phyloP scores from a whole-genome alignment of 2,113 vertebrate species.

The Candoia aspera region DNA sequence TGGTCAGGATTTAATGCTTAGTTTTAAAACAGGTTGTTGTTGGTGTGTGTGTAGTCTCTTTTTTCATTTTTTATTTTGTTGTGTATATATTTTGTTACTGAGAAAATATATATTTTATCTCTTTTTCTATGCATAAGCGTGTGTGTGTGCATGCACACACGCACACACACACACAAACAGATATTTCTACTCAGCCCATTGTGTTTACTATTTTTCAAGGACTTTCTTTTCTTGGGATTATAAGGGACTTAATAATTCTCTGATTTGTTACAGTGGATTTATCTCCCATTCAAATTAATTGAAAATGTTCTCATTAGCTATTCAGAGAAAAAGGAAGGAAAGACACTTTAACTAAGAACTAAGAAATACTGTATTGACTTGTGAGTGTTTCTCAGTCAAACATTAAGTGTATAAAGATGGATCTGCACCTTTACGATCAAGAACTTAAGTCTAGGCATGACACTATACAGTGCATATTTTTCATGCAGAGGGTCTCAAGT shows the following conservation, averaged over 20 bases:
- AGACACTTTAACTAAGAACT: not conserved
- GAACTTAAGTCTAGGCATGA: not conserved
- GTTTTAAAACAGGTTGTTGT: no score
- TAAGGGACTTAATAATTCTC: not conserved
- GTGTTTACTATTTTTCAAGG: not conserved
- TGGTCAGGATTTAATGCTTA: no score
- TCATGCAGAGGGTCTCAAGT: no score
- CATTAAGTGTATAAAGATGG: not conserved
- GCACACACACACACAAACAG: not conserved
- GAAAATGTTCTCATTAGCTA: not conserved
- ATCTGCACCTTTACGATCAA: no score
- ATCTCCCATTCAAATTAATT: not conserved
- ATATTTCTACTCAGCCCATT: not conserved
- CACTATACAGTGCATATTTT: not conserved
- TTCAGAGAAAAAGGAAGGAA: not conserved
- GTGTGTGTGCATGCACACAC: no score
- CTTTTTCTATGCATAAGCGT: no score
- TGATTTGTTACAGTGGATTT: not conserved
- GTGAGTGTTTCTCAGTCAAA: not conserved
- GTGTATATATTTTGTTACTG: not conserved
- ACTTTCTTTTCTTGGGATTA: not conserved
- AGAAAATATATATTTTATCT: not conserved
- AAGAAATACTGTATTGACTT: not conserved
- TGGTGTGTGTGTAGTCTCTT: no score
- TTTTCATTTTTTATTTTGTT: no score